These are phyloP conservation scores for Albula goreensis DNA, from an alignment of 2,113 vertebrate species.

Conservation along the genomic window DNA sequence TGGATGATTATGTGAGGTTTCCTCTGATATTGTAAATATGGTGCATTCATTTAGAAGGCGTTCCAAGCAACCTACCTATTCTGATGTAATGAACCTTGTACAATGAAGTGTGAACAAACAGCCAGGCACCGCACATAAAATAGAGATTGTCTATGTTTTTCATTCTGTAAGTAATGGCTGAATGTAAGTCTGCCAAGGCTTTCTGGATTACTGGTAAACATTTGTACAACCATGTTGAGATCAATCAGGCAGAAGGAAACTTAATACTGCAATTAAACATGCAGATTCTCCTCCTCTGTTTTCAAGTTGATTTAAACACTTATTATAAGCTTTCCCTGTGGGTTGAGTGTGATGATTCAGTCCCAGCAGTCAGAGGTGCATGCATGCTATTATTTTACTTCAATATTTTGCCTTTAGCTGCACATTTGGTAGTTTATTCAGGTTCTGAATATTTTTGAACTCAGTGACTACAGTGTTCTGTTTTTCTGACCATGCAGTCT, in stretches of 20 bases:
- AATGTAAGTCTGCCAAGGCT: neutral
- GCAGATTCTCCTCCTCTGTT: neutral
- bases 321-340: too few relatives aligned
- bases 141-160: neutral
- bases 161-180: neutral
- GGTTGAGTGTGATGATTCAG: too few relatives aligned
- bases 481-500: neutral
- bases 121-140: neutral
- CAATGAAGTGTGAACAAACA: neutral
- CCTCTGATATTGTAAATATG: neutral
- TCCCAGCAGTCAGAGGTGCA: too few relatives aligned
- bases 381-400: too few relatives aligned
- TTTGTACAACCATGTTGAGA: neutral
- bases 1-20: neutral
- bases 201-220: neutral
- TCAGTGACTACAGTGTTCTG: neutral
- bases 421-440: neutral
- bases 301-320: too few relatives aligned
- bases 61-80: neutral
- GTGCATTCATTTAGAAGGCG: neutral
- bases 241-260: neutral
- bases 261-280: neutral
- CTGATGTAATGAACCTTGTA: neutral
- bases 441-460: neutral
- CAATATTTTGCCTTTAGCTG: too few relatives aligned